phyloP scores from a whole-genome alignment of 1,140 invertebrate genomes.

The Macrosteles quadrilineatus region DNA sequence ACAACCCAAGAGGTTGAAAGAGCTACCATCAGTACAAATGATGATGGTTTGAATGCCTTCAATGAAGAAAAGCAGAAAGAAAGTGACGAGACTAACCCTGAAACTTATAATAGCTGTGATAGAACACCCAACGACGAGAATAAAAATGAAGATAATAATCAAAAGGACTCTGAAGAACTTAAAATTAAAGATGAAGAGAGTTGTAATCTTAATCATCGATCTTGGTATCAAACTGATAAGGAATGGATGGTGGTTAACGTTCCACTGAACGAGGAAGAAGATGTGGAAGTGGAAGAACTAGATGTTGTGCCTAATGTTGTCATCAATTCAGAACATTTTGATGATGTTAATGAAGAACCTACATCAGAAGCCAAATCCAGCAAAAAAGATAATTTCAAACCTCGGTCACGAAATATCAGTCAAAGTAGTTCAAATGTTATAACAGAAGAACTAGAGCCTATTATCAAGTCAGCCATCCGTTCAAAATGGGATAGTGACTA shows the following conservation, averaged over 20 bases:
- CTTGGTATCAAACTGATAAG: slow-evolving; percentile 2
- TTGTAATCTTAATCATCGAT: slow-evolving; percentile 13
- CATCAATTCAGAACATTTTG: too few relatives aligned
- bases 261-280: slow-evolving; percentile 3
- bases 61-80: slow-evolving; percentile 22
- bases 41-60: too few relatives aligned
- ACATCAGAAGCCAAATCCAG: background rate
- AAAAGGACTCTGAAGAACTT: background rate
- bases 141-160: background rate
- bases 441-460: slow-evolving; percentile 23
- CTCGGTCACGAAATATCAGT: slow-evolving; percentile 17
- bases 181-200: background rate
- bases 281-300: slow-evolving; percentile 21
- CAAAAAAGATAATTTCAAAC: background rate
- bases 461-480: slow-evolving; percentile 24
- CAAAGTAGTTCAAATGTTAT: slow-evolving; percentile 8
- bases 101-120: background rate
- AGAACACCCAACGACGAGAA: background rate
- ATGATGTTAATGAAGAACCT: too few relatives aligned
- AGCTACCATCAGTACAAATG: too few relatives aligned
- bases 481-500: slow-evolving; percentile 42
- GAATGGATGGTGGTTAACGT: background rate
- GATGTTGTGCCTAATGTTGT: background rate
- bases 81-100: background rate
- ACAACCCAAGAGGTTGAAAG: background rate